Evolutionary conservation across 2,888 invertebrate genomes (phyloP).

Genomic region (Ornithoptera alexandrae): DNA sequence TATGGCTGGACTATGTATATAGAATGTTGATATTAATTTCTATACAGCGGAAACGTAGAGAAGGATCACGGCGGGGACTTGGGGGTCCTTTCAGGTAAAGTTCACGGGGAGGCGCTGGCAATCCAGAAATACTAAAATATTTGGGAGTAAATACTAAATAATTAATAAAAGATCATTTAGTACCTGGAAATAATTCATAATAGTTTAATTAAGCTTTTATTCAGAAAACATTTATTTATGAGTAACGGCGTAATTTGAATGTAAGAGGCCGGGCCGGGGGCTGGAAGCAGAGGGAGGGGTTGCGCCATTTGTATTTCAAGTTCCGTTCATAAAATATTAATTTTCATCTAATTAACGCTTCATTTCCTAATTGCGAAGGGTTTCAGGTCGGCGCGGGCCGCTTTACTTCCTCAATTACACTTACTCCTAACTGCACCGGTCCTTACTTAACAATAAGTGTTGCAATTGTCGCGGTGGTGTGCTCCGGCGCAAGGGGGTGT

Average conservation of each 20-base stretch:
- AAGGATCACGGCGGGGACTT: no score
- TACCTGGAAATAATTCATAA: neutral
- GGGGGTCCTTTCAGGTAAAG: no score
- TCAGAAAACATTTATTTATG: neutral
- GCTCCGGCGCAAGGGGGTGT: no score
- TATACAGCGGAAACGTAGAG: no score
- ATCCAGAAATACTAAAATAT: no score
- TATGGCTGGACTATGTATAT: no score
- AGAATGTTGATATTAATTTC: no score
- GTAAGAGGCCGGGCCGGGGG: neutral
- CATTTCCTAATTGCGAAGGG: constrained; percentile 15
- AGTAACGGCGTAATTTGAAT: neutral
- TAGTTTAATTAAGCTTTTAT: neutral
- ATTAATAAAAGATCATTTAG: no score
- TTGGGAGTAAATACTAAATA: no score
- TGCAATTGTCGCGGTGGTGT: no score
- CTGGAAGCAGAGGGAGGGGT: neutral
- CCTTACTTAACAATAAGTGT: no score
- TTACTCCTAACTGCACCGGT: neutral
- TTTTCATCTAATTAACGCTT: constrained; percentile 19
- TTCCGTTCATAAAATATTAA: constrained; percentile 22
- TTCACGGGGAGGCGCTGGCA: no score
- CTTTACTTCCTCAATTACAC: neutral
- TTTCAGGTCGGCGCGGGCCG: neutral
- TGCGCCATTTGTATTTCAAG: constrained; percentile 21